Evolutionary conservation across 2,888 invertebrate species (phyloP), one percentile per base, ranked within the genome.

Genomic region (Folsomia candida): DNA sequence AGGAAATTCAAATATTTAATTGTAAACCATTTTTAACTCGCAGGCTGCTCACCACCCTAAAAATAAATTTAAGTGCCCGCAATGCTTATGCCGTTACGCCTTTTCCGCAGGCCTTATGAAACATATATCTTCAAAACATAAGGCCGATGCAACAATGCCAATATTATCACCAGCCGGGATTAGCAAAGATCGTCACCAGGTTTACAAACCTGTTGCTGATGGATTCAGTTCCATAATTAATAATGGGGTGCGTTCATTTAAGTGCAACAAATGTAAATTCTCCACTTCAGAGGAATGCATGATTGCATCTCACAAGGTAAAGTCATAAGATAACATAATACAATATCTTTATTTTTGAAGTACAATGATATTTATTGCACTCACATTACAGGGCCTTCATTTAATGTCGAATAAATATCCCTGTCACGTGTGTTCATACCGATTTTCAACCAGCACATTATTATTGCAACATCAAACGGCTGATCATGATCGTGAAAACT

Each of bases 1-100:
- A 20, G 3, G 3, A 4, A 22, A 3, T 59, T 3, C 25, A 59
- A 59, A 59, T 25, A 22, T 24, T 24, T 6, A n/a, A 57, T 57
- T 6, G 4, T 9, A 9, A 24, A 25, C 25, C 25, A 18, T 25
- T 9, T 57, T 20, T 57, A 9, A 6, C 24, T n/a, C 25, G 3
- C 24, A 67, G 57, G 29, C 37, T 58, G 58, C 59, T 6, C 67
- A 67, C 26, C 18, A 58, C 58, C 59, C 67, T 29, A 22, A 20
- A 1, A 51, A 51, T 26, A 11, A 22, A n/a, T 25, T 54, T 18
- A 58, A 59, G 22, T 67, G 67, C 14, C 11, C 57, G 14, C 0
- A 24, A 0, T 67, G 67, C 37, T 6, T 37, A 2, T 67, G 67
- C 24, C 58, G 47, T 58, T 67, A 37, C 37, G 47, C 51, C 24